These are phyloP conservation scores for Aquatica leii DNA, from an alignment of 2,888 invertebrate species.

Conservation along the genomic window DNA sequence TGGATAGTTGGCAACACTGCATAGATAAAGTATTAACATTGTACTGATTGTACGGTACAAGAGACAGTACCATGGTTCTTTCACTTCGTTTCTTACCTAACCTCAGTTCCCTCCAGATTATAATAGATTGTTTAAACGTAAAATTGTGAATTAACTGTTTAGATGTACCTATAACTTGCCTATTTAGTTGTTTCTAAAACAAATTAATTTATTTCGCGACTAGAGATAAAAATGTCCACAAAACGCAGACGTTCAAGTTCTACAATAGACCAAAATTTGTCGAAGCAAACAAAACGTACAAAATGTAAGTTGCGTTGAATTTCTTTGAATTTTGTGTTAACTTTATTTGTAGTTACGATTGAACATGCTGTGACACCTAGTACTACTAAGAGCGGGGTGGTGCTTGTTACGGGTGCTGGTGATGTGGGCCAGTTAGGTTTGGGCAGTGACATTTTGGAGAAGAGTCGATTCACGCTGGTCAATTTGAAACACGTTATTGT, in stretches of 20 bases:
- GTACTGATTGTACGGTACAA: too few relatives aligned
- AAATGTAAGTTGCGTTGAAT: slow-evolving; percentile 42
- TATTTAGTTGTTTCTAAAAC: too few relatives aligned
- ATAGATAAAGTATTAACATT: too few relatives aligned
- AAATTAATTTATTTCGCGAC: too few relatives aligned
- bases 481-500: slow-evolving; percentile 67
- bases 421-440: slow-evolving; percentile 92
- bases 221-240: slow-evolving; percentile 17
- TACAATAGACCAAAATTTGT: slow-evolving; percentile 18
- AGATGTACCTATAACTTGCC: too few relatives aligned
- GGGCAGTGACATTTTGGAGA: slow-evolving; percentile 82
- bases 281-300: slow-evolving; percentile 38
- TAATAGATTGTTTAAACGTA: too few relatives aligned
- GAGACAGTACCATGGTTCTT: too few relatives aligned
- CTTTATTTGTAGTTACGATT: slow-evolving; percentile 44
- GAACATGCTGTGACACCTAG: slow-evolving; percentile 46
- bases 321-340: slow-evolving; percentile 4
- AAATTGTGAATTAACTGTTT: too few relatives aligned
- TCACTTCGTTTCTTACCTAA: too few relatives aligned
- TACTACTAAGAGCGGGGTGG: slow-evolving; percentile 63
- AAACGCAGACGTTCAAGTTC: slow-evolving; percentile 28
- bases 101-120: neutral
- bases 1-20: too few relatives aligned
- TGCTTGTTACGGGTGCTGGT: slow-evolving; percentile 84
- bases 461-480: slow-evolving; percentile 68